Base-by-base conservation (phyloP, 2,113 vertebrate species). In the Psettodes erumei region DNA sequence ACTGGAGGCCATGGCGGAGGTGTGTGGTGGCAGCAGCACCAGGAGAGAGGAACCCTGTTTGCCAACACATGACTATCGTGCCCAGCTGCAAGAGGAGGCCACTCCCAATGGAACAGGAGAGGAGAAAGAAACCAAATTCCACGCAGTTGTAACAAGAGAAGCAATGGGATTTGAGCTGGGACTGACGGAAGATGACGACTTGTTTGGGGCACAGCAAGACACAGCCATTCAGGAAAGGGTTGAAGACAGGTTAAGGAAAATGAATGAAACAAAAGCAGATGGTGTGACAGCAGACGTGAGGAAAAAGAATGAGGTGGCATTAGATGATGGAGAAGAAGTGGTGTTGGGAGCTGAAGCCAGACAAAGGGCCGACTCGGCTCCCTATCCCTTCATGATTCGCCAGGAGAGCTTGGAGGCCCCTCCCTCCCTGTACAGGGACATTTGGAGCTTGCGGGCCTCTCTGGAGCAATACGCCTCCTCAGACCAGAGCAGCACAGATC, bases 401-500 rank as follows among this genome's bases (percentile, higher is more conserved):
- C 91, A 93, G 81, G 94, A 90, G 58, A 95, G 88, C 43, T 60
- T 71, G 0, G 95, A 85, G 83, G 92, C 88, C 16, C 95, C 91
- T 35, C 95, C 89, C 72, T 94, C 90, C 4, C 81, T 94, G 77
- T 97, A 96, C 88, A 95, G 94, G 8, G 98, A 99, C 92, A 96
- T 99, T 83, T 99, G 97, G 98, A 98, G 94, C 86, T 90, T 99
- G 53, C 95, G 97, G 1, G 97, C 97, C 33, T 98, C 98, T 0
- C 94, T 99, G 21, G 98, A 99, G 88, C 94, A 95, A 42, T 96
- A 94, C 2, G 96, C 96, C 23, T 96, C 97, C 21, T 95, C 96
- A 0, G 95, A 98, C 87, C 95, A 96, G 32, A 96, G 96, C 91
- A 96, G 95, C 90, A 96, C 96, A 13, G 96, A 98, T 80, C 93